Percentiles rank a stretch among this genome's conserved stretches.
phyloP scores from a whole-genome alignment of 2,797 vertebrate species.

The Mus caroli region DNA sequence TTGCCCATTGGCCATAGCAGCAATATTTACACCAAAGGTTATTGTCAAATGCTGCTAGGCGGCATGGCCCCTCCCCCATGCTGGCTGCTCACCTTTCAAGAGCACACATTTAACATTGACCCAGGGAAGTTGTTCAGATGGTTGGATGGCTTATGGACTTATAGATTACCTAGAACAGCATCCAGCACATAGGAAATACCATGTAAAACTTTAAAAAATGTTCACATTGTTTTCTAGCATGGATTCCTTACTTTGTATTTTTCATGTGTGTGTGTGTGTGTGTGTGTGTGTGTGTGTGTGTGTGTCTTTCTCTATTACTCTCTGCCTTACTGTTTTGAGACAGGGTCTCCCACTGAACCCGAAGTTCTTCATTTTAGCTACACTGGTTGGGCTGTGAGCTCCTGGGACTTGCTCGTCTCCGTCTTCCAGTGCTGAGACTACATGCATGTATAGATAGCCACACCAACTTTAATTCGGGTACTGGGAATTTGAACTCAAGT shows the following conservation, averaged over 20 bases:
- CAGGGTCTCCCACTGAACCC: background rate
- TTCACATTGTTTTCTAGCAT: conserved; percentile 3
- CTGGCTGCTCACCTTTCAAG: background rate
- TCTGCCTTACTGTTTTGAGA: background rate
- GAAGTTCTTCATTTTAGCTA: background rate
- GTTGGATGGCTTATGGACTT: background rate
- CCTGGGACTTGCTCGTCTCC: background rate
- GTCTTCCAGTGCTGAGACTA: background rate
- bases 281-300: background rate
- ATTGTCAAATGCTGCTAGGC: background rate
- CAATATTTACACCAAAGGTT: background rate
- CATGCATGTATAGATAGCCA: no score
- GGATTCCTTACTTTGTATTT: background rate
- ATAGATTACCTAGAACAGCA: conserved; percentile 8
- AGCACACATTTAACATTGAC: background rate
- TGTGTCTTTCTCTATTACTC: background rate
- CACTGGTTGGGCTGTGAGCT: background rate
- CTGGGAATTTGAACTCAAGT: background rate
- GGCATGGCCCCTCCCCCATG: background rate
- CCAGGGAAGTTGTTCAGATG: conserved; percentile 5
- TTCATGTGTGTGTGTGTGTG: background rate
- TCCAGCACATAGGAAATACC: background rate
- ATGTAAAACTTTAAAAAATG: background rate
- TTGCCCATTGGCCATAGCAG: background rate
- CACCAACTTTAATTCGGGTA: background rate